Evolutionary conservation across 2,888 invertebrate genomes (phyloP).

Genomic region (Listrodromus nycthemerus): DNA sequence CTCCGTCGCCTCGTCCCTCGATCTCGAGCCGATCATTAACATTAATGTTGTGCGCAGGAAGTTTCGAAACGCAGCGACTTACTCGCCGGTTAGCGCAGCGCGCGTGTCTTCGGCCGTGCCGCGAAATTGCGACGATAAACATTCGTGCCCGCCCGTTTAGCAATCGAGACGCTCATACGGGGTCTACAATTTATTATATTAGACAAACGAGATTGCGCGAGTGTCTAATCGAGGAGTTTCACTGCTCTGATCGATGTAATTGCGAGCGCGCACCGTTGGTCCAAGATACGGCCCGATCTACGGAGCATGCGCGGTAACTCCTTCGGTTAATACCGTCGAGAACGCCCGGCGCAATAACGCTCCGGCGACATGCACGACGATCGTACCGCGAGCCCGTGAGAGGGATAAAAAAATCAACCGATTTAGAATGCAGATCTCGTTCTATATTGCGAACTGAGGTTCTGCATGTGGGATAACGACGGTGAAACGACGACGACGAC

Average conservation of each 20-base stretch:
- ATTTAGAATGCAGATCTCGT: slow-evolving; percentile 69
- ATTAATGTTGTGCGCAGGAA: slow-evolving; percentile 22
- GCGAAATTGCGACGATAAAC: slow-evolving; percentile 27
- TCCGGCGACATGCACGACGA: slow-evolving; percentile 32
- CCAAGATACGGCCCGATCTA: slow-evolving; percentile 56
- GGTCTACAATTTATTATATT: slow-evolving; percentile 58
- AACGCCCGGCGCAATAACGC: slow-evolving; percentile 16
- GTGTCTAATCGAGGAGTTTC: slow-evolving; percentile 48
- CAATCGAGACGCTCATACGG: not conserved
- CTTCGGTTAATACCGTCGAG: slow-evolving; percentile 16
- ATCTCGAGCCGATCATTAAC: not conserved
- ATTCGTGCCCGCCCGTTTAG: not conserved
- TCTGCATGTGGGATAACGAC: slow-evolving; percentile 51
- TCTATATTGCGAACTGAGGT: slow-evolving; percentile 57
- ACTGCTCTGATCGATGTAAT: slow-evolving; percentile 66
- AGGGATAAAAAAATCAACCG: slow-evolving; percentile 49
- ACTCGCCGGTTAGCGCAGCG: slow-evolving; percentile 2
- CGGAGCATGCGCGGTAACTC: slow-evolving; percentile 44
- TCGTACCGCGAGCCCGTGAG: slow-evolving; percentile 37
- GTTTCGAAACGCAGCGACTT: slow-evolving; percentile 1
- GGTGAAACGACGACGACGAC: slow-evolving; percentile 11
- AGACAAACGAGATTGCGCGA: slow-evolving; percentile 50
- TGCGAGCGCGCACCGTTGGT: slow-evolving; percentile 37
- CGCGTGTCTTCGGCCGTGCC: not conserved
- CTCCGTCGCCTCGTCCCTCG: not conserved